Base-by-base conservation (phyloP, 2,797 vertebrate species). In the Anisognathus igniventris region DNA sequence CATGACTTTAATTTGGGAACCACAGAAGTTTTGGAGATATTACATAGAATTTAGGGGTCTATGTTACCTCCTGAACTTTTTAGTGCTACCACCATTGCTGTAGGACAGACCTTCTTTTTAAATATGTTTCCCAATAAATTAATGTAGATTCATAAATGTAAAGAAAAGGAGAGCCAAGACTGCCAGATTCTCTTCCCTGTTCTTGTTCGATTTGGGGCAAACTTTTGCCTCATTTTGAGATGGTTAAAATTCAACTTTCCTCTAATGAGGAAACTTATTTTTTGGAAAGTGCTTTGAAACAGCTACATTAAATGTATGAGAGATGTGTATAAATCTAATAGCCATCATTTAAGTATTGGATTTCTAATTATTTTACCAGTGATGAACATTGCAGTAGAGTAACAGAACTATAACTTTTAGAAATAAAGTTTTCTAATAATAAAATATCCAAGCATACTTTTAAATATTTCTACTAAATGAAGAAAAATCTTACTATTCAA, bases 61-160 rank as follows among this genome's bases (percentile, higher is more conserved):
- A 0, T 40, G n/a, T 45, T 45, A 30, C 7, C 28, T 73, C 66
- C 42, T 78, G 54, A 76, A 62, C 33, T n/a, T 62, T 31, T 7
- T 12, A 11, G 13, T 65, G 30, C 77, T 44, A 30, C 39, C 16
- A 37, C 4, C 23, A 31, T 24, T 0, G 0, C n/a, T 65, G 10
- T 11, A 61, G 24, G 45, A 64, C 42, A 64, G 18, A 56, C 4
- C 7, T 62, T 66, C 10, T 18, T 71, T 84, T 60, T 30, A 44
- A 61, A 50, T 40, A 7, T 9, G 5, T 30, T 65, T 76, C 25
- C 35, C 6, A 51, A 18, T 67, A 54, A 85, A 74, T 65, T 54
- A 72, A 35, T 24, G 53, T 4, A 61, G 24, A n/a, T 45, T 79
- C 22, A 53, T 19, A 57, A 80, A 37, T n/a, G 2, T 62, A 47